phyloP scores from a whole-genome alignment of 1,140 invertebrate species.

The Drosophila athabasca region DNA sequence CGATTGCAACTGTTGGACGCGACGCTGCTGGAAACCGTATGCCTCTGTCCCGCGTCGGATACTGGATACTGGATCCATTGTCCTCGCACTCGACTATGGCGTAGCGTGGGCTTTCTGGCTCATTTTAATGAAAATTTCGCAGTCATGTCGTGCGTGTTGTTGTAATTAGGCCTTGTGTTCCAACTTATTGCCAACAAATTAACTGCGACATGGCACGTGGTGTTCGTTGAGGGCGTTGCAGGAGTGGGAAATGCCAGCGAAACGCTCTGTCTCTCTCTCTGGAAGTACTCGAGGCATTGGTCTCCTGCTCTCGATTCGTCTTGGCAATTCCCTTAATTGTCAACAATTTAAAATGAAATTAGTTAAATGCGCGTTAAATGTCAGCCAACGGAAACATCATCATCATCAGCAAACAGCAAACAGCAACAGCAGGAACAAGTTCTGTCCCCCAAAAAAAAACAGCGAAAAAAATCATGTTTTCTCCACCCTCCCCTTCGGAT shows the following conservation, averaged over 20 bases:
- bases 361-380: slow-evolving; percentile 79
- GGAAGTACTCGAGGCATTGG: slow-evolving; percentile 14
- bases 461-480: slow-evolving; percentile 16
- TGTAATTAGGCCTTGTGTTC: slow-evolving; percentile 78
- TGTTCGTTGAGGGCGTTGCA: slow-evolving; percentile 36
- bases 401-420: slow-evolving; percentile 51
- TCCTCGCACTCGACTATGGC: slow-evolving; percentile 5
- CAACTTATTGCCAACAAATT: slow-evolving; percentile 83
- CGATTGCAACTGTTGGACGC: slow-evolving; percentile 69
- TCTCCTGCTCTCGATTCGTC: slow-evolving; percentile 62
- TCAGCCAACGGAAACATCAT: slow-evolving; percentile 66
- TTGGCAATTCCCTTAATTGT: slow-evolving; percentile 81
- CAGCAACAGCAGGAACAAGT: slow-evolving; percentile 27
- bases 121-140: slow-evolving; percentile 83
- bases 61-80: slow-evolving; percentile 34
- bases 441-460: slow-evolving; percentile 15
- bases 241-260: not conserved
- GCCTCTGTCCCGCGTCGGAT: slow-evolving; percentile 4
- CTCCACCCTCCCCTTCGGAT: slow-evolving; percentile 12
- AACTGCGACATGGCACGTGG: slow-evolving; percentile 80
- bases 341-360: slow-evolving; percentile 82
- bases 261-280: not conserved
- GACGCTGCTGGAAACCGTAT: slow-evolving; percentile 7
- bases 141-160: slow-evolving; percentile 81
- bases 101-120: slow-evolving; percentile 32